Evolutionary conservation across 2,113 vertebrate species (phyloP).

Genomic region (Spea multiplicata): DNA sequence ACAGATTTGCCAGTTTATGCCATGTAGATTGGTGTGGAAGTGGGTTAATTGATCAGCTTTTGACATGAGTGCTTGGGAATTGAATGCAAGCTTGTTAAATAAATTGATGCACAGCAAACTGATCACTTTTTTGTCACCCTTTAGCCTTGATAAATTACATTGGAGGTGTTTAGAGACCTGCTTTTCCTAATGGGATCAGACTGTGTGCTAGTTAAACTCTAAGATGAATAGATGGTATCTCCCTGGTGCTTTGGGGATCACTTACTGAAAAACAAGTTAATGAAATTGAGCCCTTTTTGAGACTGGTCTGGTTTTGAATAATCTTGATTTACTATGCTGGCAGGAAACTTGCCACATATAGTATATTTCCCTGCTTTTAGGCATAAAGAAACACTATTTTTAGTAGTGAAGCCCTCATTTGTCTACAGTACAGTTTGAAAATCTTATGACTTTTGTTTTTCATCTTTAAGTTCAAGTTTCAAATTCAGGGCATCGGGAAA

Average conservation of each 20-base stretch:
- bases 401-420: constrained; percentile 20
- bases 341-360: neutral
- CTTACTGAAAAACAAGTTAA: constrained; percentile 24
- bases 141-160: constrained; percentile 42
- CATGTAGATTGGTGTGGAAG: neutral
- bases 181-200: constrained; percentile 32
- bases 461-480: constrained; percentile 5
- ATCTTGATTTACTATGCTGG: constrained; percentile 33
- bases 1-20: neutral
- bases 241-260: constrained; percentile 32
- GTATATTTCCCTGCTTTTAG: constrained; percentile 21
- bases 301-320: constrained; percentile 22
- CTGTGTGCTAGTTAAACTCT: constrained; percentile 25
- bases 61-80: neutral
- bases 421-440: constrained; percentile 16
- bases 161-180: constrained; percentile 24
- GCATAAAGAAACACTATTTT: constrained; percentile 22
- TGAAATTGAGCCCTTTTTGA: constrained; percentile 23
- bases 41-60: constrained; percentile 24
- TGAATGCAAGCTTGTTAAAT: constrained; percentile 18
- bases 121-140: constrained; percentile 40
- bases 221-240: constrained; percentile 41
- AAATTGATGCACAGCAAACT: constrained; percentile 35
- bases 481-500: neutral
- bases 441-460: constrained; percentile 30